phyloP scores from a whole-genome alignment of 37 sponge, comb jelly and placozoan genomes.

The Agelas oroides region DNA sequence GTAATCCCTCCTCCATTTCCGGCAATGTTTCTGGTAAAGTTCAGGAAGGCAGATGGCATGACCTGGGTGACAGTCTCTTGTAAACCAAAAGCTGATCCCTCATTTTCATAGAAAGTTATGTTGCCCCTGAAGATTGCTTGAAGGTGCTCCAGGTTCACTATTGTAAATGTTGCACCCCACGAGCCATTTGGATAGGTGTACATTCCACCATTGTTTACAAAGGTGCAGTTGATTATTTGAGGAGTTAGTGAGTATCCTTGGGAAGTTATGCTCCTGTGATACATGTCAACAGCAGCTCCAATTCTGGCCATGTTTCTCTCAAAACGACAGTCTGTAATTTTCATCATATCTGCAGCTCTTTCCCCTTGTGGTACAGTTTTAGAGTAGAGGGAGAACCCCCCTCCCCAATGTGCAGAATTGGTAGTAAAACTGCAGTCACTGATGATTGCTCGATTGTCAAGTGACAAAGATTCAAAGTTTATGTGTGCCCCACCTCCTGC shows the following conservation, averaged over 20 bases:
- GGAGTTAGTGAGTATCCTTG: no score
- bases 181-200: neutral
- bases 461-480: neutral
- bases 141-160: constrained; percentile 43
- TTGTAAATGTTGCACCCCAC: constrained; percentile 15
- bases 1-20: constrained; percentile 47
- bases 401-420: constrained; percentile 27
- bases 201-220: constrained; percentile 5
- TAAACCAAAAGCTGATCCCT: constrained; percentile 43
- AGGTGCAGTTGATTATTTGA: neutral
- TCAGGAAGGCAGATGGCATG: neutral
- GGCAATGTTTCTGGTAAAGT: constrained; percentile 10
- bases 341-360: neutral
- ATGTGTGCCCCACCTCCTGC: constrained; percentile 18
- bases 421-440: constrained; percentile 9
- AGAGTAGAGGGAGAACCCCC: constrained; percentile 4
- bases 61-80: constrained; percentile 2
- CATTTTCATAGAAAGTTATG: constrained; percentile 16
- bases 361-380: neutral
- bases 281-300: constrained; percentile 39
- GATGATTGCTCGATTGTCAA: neutral
- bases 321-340: neutral
- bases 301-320: constrained; percentile 23
- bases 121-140: constrained; percentile 20
- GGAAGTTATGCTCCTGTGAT: neutral